Base-by-base conservation (phyloP, 2,797 vertebrate genomes). In the Artibeus jamaicensis region DNA sequence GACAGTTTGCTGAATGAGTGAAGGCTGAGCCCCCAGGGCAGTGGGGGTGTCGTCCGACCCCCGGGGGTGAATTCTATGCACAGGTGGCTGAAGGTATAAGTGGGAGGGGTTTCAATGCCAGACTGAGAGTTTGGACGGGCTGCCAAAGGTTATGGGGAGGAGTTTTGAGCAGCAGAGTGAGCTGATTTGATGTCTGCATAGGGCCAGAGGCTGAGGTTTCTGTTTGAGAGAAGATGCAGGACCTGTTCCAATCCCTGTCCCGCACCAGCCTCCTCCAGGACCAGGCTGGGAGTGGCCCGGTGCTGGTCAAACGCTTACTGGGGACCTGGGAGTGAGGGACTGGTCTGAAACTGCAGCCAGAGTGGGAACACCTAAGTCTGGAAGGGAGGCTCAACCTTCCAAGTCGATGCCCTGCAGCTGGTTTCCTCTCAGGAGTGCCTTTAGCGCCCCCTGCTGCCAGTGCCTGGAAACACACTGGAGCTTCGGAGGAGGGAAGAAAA, bases 261-360 rank as follows among this genome's bases (percentile, higher is more conserved):
- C 50, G 6, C 32, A 15, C 32, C 50, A 9, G 50, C 21, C 24
- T 24, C 62, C 74, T 76, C 29, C 21, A 0, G 12, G 46, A 34
- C 29, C 29, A 39, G 73, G 34, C 78, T 18, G 10, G 37, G 48
- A 29, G 26, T 10, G 46, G 42, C 48, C 48, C 1, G 10, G 81
- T 0, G 0, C n/a, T 77, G 1, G n/a, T 24, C 83, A 34, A 5
- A 65, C 1, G 6, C 19, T 15, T 4, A 0, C 2, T 48, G 22
- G 24, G 14, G n/a, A 48, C 59, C 81, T 32, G 9, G 29, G 12
- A 14, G 14, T 21, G 12, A 11, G 16, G 9, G 37, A 57, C 6
- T 29, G 53, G 24, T 18, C 62, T 14, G 39, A 24, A 76, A 44
- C 11, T 6, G 12, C 44, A 19, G 32, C 50, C 19, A 0, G 53